Evolutionary conservation across 2,888 invertebrate genomes (phyloP).

Genomic region (Hirtodrosophila confusa): DNA sequence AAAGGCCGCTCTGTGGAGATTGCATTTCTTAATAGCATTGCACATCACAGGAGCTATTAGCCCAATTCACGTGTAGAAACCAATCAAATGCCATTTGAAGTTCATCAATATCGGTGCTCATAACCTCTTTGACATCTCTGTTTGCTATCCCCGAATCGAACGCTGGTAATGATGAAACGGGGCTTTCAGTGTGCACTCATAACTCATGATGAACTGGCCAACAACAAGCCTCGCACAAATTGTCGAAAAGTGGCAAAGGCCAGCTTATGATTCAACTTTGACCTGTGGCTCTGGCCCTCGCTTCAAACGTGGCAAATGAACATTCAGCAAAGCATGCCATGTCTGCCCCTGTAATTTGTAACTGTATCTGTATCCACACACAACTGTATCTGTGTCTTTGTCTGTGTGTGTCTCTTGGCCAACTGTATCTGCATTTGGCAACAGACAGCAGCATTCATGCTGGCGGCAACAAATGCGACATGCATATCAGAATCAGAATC

Average conservation of each 20-base stretch:
- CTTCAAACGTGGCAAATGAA: conserved; percentile 9
- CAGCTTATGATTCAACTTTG: conserved; percentile 14
- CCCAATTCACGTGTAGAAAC: background rate
- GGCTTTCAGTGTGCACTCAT: conserved; percentile 1
- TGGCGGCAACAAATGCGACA: conserved; percentile 42
- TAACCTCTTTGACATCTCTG: conserved; percentile 1
- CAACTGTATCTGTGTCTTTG: background rate
- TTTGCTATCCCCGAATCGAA: background rate
- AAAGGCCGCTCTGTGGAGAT: no score
- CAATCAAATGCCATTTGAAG: background rate
- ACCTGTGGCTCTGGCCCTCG: conserved; percentile 8
- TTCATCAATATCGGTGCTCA: background rate
- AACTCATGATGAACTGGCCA: conserved; percentile 1
- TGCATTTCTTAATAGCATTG: background rate
- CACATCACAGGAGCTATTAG: no score
- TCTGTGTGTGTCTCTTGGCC: background rate
- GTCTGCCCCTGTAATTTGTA: conserved; percentile 3
- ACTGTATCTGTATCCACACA: background rate
- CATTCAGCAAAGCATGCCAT: conserved; percentile 8
- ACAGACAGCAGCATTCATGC: conserved; percentile 30
- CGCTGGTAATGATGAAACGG: background rate
- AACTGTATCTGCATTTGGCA: conserved; percentile 14
- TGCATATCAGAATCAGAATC: conserved; percentile 26
- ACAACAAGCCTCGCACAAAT: background rate
- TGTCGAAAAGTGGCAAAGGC: conserved; percentile 9